Evolutionary conservation across 2,888 invertebrate genomes (phyloP).

Genomic region (Diabrotica balteata): DNA sequence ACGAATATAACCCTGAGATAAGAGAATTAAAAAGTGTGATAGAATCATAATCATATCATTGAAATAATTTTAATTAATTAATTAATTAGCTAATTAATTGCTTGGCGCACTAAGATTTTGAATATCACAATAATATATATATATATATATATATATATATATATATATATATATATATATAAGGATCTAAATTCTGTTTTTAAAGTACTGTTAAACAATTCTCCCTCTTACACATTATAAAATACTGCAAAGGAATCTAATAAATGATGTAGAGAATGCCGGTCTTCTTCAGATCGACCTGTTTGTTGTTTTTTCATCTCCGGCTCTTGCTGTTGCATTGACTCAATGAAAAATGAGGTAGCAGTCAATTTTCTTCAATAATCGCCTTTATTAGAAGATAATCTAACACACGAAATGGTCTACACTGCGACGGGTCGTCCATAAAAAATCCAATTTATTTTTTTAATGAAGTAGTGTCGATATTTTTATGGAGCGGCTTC

Average conservation of each 20-base stretch:
- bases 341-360: conserved; percentile 58
- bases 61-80: too few species aligned
- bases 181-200: too few species aligned
- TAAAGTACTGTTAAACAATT: too few species aligned
- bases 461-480: conserved; percentile 41
- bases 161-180: too few species aligned
- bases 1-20: too few species aligned
- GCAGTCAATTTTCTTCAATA: conserved; percentile 35
- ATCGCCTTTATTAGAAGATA: conserved; percentile 26
- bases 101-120: too few species aligned
- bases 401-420: conserved; percentile 33
- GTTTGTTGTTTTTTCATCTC: conserved; percentile 42
- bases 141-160: too few species aligned
- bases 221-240: too few species aligned
- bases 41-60: too few species aligned
- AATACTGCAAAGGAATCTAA: conserved; percentile 8
- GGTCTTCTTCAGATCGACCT: conserved; percentile 42
- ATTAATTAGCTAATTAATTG: too few species aligned
- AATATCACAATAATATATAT: too few species aligned
- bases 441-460: conserved; percentile 57
- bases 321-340: conserved; percentile 47
- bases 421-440: conserved; percentile 38
- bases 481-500: conserved; percentile 34
- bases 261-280: conserved; percentile 28
- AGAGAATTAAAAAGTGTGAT: too few species aligned